Evolutionary conservation across 2,797 vertebrate species (phyloP).

Genomic region (Apodemus agrarius): DNA sequence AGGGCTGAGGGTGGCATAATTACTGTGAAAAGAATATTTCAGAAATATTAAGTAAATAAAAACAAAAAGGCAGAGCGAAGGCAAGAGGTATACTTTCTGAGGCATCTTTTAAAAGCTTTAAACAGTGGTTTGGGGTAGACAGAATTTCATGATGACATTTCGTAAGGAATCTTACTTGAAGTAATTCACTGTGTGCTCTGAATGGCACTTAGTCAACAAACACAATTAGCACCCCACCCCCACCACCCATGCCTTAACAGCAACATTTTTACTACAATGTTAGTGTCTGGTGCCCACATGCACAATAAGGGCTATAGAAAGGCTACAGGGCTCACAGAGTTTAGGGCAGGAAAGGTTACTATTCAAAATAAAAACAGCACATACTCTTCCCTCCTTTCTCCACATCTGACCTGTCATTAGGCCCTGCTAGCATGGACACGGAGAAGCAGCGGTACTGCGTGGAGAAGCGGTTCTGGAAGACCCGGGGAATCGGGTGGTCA

Average conservation of each 20-base stretch:
- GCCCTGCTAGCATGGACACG: slow-evolving; percentile 98
- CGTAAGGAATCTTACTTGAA: background rate
- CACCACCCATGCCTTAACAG: background rate
- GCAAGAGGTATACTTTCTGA: background rate
- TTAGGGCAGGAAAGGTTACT: slow-evolving; percentile 66
- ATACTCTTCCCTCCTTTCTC: slow-evolving; percentile 99
- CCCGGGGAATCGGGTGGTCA: slow-evolving; percentile 95
- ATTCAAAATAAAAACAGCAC: slow-evolving; percentile 86
- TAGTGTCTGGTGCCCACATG: background rate
- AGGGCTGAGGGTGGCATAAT: slow-evolving; percentile 99
- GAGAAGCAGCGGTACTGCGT: slow-evolving; percentile 99
- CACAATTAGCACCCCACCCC: background rate
- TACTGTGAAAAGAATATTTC: slow-evolving; percentile 88
- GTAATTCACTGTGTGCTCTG: background rate
- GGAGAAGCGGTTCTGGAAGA: slow-evolving; percentile 98
- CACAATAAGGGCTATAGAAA: background rate
- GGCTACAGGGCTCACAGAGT: background rate
- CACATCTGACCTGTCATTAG: slow-evolving; percentile 99
- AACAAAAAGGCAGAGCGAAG: background rate
- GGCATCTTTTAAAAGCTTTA: background rate
- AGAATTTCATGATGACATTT: background rate
- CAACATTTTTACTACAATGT: background rate
- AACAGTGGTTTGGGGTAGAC: background rate
- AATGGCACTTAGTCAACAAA: background rate
- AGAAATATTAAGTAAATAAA: slow-evolving; percentile 57